Conservation (phyloP, 1,140 invertebrate species). For the Cyphomyrmex costatus region DNA sequence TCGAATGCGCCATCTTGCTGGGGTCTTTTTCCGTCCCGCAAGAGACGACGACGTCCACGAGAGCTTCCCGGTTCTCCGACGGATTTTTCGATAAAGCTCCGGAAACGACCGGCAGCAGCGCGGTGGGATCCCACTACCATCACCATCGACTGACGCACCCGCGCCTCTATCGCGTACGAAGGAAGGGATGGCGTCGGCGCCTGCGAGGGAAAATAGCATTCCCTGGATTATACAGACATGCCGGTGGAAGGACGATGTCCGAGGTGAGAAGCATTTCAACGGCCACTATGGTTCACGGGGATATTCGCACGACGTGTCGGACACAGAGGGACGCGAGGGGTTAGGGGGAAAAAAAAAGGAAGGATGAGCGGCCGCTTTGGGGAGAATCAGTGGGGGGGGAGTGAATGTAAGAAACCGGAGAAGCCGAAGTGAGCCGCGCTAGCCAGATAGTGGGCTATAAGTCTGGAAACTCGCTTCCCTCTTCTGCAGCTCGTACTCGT, state of each 20-base stretch:
- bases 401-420: constrained; percentile 14
- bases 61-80: constrained; percentile 71
- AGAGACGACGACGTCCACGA: constrained; percentile 64
- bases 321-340: too few relatives aligned
- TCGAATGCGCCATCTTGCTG: constrained; percentile 46
- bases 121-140: constrained; percentile 36
- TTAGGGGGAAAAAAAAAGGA: background rate
- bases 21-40: constrained; percentile 60
- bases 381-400: background rate
- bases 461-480: constrained; percentile 50
- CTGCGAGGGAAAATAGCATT: constrained; percentile 71
- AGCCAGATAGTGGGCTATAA: constrained; percentile 56
- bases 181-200: background rate
- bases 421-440: constrained; percentile 40
- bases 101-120: constrained; percentile 68
- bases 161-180: background rate
- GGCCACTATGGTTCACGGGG: background rate
- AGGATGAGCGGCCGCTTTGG: constrained; percentile 30
- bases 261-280: constrained; percentile 44
- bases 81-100: constrained; percentile 76
- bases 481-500: constrained; percentile 36
- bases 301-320: constrained; percentile 19
- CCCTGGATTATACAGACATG: constrained; percentile 57
- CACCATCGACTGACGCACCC: constrained; percentile 42
- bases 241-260: constrained; percentile 41